Evolutionary conservation across 2,797 vertebrate genomes (phyloP).

Genomic region (Emys orbicularis): DNA sequence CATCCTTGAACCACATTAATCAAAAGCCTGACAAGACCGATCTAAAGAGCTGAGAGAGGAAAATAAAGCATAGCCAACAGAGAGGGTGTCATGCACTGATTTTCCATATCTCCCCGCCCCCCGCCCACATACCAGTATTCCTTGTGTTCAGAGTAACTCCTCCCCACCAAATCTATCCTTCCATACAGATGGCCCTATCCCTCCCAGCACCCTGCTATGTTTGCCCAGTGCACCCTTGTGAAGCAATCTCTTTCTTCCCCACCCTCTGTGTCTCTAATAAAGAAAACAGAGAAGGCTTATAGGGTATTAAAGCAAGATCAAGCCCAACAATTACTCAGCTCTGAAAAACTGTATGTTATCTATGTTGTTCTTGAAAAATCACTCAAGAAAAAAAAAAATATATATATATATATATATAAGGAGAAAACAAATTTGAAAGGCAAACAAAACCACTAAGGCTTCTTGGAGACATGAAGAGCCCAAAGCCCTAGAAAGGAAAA

Average conservation of each 20-base stretch:
- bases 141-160: neutral
- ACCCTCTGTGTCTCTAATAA: accelerated
- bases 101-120: neutral
- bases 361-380: neutral
- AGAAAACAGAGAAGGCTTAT: neutral
- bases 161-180: neutral
- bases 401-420: neutral
- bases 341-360: neutral
- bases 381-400: constrained; percentile 9
- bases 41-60: constrained; percentile 36
- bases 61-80: constrained; percentile 34
- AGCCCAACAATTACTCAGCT: accelerated
- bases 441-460: neutral
- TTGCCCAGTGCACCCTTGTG: neutral
- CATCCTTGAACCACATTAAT: constrained; percentile 39
- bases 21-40: constrained; percentile 46
- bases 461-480: neutral
- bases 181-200: neutral
- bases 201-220: neutral
- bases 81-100: neutral
- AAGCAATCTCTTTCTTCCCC: neutral
- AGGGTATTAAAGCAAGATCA: neutral
- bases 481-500: neutral
- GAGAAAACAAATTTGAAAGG: neutral
- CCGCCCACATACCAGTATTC: neutral